Conservation (phyloP, 2,113 vertebrate genomes). For the Motacilla tschutschensis region DNA sequence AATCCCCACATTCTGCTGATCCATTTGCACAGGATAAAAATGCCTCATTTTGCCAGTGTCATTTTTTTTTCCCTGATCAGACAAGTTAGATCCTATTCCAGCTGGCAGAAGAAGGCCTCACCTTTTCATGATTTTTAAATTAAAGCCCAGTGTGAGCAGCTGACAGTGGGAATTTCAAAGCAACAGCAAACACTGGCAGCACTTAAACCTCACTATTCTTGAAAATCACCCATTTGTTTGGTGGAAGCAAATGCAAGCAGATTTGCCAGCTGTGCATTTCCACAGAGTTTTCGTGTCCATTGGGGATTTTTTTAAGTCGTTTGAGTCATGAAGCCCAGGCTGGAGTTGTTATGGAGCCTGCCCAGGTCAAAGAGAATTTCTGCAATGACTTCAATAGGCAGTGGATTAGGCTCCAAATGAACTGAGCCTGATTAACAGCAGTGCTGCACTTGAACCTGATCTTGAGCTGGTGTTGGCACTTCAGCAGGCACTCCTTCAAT, state of each 20-base stretch:
- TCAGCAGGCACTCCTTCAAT: background rate
- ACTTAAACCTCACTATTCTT: background rate
- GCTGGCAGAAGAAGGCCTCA: background rate
- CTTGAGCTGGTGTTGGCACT: background rate
- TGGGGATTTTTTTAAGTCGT: background rate
- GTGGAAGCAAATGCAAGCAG: background rate
- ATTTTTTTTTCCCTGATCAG: background rate
- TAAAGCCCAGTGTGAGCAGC: background rate
- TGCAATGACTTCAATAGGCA: background rate
- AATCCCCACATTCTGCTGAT: background rate
- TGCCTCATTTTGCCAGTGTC: rapidly evolving
- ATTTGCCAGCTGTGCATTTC: background rate
- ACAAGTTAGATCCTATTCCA: background rate
- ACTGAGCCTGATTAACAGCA: background rate
- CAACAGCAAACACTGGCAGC: background rate
- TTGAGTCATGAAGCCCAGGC: background rate
- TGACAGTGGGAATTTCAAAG: background rate
- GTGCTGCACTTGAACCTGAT: background rate
- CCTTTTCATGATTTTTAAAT: background rate
- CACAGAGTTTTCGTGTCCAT: background rate
- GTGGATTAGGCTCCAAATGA: background rate
- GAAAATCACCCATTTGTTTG: background rate
- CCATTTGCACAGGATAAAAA: background rate
- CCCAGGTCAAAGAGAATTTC: background rate
- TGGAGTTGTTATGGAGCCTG: background rate